Conservation (phyloP, 2,888 invertebrate genomes). For the Chrysolina oricalcia region DNA sequence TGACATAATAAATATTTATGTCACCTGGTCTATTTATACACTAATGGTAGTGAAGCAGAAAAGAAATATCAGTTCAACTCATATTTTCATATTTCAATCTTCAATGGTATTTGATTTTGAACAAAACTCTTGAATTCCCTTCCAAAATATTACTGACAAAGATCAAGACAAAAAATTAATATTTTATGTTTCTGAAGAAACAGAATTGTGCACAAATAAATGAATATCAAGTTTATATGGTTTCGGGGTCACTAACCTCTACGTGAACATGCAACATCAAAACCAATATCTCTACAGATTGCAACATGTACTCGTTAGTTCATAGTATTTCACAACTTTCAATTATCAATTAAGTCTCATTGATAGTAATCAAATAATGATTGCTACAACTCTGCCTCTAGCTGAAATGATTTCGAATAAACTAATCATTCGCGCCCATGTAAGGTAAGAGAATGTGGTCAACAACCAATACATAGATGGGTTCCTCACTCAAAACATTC, state of each 20-base stretch:
- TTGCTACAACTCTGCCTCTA: not conserved
- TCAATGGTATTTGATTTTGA: too few relatives aligned
- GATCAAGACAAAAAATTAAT: too few relatives aligned
- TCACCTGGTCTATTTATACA: too few relatives aligned
- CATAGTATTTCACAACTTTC: constrained; percentile 11
- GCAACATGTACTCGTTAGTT: constrained; percentile 6
- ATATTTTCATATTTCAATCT: too few relatives aligned
- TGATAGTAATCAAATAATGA: not conserved
- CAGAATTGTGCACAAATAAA: too few relatives aligned
- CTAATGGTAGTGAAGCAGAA: too few relatives aligned
- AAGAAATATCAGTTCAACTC: too few relatives aligned
- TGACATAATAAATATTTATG: too few relatives aligned
- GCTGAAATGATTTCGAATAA: not conserved
- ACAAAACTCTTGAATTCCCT: too few relatives aligned
- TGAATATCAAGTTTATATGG: too few relatives aligned
- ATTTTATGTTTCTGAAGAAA: too few relatives aligned
- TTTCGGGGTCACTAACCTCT: not conserved
- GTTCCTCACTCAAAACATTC: not conserved
- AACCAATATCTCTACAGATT: not conserved
- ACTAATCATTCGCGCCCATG: not conserved
- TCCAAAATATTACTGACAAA: too few relatives aligned
- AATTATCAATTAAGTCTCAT: constrained; percentile 5
- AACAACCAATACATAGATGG: not conserved
- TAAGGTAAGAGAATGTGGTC: not conserved
- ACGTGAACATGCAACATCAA: not conserved